phyloP scores from a whole-genome alignment of 2,888 invertebrate genomes.

The Cryptus armator region DNA sequence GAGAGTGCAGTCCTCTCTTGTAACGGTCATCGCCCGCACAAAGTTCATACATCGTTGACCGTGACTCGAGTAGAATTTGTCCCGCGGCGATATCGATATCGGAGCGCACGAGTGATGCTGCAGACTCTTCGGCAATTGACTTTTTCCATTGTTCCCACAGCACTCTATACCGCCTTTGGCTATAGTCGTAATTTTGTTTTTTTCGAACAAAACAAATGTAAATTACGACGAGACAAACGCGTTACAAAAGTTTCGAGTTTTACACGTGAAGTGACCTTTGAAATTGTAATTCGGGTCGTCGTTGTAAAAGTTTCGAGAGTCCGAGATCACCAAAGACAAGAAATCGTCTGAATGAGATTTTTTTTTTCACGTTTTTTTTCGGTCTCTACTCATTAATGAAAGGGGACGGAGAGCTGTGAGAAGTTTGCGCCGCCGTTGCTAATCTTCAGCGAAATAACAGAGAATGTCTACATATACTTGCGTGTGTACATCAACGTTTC shows the following conservation, averaged over 20 bases:
- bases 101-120: slow-evolving; percentile 88
- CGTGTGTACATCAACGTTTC: background rate
- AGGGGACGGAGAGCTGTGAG: background rate
- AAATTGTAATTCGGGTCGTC: slow-evolving; percentile 26
- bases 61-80: slow-evolving; percentile 86
- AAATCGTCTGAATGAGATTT: background rate
- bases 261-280: slow-evolving; percentile 10
- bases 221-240: background rate
- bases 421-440: slow-evolving; percentile 4
- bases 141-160: slow-evolving; percentile 85
- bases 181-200: slow-evolving; percentile 20
- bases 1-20: slow-evolving; percentile 86
- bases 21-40: slow-evolving; percentile 87
- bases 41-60: slow-evolving; percentile 87
- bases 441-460: background rate
- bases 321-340: background rate
- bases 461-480: background rate
- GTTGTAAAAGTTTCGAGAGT: slow-evolving; percentile 20
- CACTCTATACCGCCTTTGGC: slow-evolving; percentile 85
- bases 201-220: background rate
- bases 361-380: slow-evolving; percentile 4
- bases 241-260: slow-evolving; percentile 2
- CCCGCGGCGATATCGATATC: slow-evolving; percentile 87
- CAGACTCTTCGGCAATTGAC: slow-evolving; percentile 82
- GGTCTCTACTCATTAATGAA: background rate